Conservation (phyloP, 2,888 invertebrate species). For the Euclidia mi region DNA sequence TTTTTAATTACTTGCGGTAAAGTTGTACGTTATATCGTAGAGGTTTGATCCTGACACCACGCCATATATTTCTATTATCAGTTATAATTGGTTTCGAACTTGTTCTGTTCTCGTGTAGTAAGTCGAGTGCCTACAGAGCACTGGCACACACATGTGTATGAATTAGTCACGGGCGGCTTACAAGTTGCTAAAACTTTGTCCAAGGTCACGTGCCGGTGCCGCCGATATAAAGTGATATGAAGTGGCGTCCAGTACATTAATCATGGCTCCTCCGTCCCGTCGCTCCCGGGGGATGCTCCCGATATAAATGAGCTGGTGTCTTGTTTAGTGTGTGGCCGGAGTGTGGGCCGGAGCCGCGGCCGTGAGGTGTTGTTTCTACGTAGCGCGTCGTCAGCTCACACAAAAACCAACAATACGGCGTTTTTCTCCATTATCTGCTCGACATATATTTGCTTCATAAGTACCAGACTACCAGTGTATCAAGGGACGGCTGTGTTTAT, state of each 20-base stretch:
- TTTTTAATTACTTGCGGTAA: no score
- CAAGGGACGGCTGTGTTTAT: not conserved
- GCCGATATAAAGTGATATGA: conserved; percentile 33
- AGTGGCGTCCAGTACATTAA: conserved; percentile 43
- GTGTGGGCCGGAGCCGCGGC: no score
- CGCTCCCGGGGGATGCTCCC: conserved; percentile 29
- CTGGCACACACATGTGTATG: conserved; percentile 5
- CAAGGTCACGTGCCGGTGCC: conserved; percentile 9
- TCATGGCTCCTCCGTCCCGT: conserved; percentile 32
- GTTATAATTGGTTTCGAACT: not conserved
- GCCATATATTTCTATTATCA: not conserved
- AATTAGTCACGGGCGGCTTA: conserved; percentile 25
- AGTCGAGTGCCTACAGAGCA: not conserved
- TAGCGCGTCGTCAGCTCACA: no score
- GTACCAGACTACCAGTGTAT: not conserved
- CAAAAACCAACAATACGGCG: not conserved
- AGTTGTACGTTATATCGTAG: no score
- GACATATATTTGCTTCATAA: not conserved
- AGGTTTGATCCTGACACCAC: no score
- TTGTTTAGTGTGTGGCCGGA: no score
- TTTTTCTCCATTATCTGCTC: not conserved
- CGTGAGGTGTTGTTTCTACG: conserved; percentile 8
- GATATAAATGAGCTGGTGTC: conserved; percentile 52
- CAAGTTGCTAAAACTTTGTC: conserved; percentile 25
- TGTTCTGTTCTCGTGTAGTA: not conserved